Conservation (phyloP, 2,888 invertebrate genomes). For the Luperina nickerlii region DNA sequence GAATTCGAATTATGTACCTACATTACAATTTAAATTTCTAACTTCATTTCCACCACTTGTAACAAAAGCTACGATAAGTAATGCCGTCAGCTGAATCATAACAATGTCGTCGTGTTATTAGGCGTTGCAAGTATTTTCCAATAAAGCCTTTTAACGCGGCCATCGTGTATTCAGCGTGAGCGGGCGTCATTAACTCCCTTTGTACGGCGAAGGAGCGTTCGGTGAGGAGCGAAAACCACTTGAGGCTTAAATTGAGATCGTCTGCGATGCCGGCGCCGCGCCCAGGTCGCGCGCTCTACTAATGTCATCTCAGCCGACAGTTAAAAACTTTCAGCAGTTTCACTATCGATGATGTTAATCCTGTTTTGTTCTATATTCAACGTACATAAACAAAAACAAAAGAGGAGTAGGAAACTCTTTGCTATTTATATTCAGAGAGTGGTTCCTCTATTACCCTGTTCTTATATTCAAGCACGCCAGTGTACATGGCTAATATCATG, state of each 20-base stretch:
- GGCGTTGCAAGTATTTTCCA: conserved; percentile 79
- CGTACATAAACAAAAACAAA: conserved; percentile 48
- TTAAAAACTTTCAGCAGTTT: conserved; percentile 69
- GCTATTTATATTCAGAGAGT: conserved; percentile 45
- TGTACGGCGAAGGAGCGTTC: conserved; percentile 77
- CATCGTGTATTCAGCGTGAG: conserved; percentile 82
- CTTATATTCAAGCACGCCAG: conserved; percentile 45
- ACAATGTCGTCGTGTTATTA: conserved; percentile 71
- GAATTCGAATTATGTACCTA: neutral
- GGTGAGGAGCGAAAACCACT: conserved; percentile 84
- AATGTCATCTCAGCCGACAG: conserved; percentile 72
- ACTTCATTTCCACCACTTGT: neutral
- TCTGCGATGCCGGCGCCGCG: conserved; percentile 70
- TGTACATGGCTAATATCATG: conserved; percentile 37
- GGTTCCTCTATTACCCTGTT: conserved; percentile 27
- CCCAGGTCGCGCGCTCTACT: conserved; percentile 55
- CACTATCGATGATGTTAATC: conserved; percentile 55
- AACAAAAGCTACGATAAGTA: conserved; percentile 22
- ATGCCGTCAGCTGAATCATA: conserved; percentile 51
- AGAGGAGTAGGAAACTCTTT: conserved; percentile 6
- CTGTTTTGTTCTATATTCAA: conserved; percentile 46
- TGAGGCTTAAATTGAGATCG: conserved; percentile 85
- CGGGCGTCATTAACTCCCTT: conserved; percentile 85
- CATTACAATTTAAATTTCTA: neutral
- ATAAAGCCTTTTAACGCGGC: conserved; percentile 78